A percentile compares a stretch with the other conserved stretches of the same genome.
Evolutionary conservation across 2,888 invertebrate genomes (phyloP).

Genomic region (Dasypolia templi): DNA sequence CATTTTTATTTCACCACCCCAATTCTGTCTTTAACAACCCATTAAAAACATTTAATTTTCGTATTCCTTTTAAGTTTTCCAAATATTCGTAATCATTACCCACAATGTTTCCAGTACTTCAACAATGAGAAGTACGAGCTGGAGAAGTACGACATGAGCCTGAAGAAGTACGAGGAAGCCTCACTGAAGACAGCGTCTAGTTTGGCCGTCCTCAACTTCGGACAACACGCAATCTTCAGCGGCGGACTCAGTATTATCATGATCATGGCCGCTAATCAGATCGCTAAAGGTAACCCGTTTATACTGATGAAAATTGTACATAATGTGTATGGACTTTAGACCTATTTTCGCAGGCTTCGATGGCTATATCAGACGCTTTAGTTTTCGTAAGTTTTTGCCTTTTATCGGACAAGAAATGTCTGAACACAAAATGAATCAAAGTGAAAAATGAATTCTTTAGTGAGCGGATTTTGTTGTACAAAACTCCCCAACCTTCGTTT

Average conservation of each 20-base stretch:
- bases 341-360: background rate
- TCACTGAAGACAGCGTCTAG: conserved; percentile 98
- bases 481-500: too few relatives aligned
- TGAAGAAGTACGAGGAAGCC: conserved; percentile 96
- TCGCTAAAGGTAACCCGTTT: conserved; percentile 92
- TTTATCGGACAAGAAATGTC: background rate
- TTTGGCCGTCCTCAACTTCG: conserved; percentile 98
- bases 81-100: background rate
- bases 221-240: conserved; percentile 99
- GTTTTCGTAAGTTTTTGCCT: background rate
- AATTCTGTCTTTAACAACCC: too few relatives aligned
- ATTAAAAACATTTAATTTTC: background rate
- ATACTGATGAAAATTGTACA: background rate
- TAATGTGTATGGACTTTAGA: background rate
- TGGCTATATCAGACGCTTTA: background rate
- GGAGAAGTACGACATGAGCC: conserved; percentile 95
- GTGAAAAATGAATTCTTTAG: background rate
- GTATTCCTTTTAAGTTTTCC: background rate
- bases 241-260: conserved; percentile 97
- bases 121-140: conserved; percentile 99
- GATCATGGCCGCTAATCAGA: conserved; percentile 97
- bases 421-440: background rate
- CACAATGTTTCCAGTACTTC: conserved; percentile 94
- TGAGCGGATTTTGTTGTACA: background rate
- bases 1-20: too few relatives aligned